A percentile compares a stretch with the other conserved stretches of the same genome.
Evolutionary conservation across 64 coral and sea anemone species (phyloP).

Genomic region (Trachythela sp.): DNA sequence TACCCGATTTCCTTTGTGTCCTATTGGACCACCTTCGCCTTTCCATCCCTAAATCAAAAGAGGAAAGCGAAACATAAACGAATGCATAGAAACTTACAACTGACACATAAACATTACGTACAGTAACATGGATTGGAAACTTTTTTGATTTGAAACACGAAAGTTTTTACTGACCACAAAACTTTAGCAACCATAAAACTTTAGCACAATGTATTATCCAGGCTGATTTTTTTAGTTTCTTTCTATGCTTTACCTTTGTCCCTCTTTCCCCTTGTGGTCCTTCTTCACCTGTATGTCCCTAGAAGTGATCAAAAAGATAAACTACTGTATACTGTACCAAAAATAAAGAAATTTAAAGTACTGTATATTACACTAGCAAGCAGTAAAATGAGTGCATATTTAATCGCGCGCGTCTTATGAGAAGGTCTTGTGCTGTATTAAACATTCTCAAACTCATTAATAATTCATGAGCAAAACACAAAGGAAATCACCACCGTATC

Average conservation of each 20-base stretch:
- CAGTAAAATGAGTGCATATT: not conserved
- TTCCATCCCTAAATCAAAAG: not conserved
- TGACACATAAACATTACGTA: too few relatives aligned
- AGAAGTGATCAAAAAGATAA: not conserved
- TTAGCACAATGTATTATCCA: too few relatives aligned
- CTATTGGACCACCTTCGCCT: not conserved
- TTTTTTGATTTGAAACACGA: too few relatives aligned
- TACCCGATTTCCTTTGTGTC: not conserved
- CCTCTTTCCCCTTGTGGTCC: slow-evolving; percentile 49
- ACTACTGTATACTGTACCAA: not conserved
- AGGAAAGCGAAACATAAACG: not conserved
- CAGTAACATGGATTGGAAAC: too few relatives aligned
- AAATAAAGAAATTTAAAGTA: not conserved
- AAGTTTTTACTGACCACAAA: too few relatives aligned
- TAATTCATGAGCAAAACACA: too few relatives aligned
- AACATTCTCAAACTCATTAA: too few relatives aligned
- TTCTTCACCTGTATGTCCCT: slow-evolving; percentile 48
- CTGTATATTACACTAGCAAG: not conserved
- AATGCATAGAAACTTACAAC: not conserved
- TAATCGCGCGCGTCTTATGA: too few relatives aligned
- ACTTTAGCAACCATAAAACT: too few relatives aligned
- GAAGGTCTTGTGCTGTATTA: too few relatives aligned
- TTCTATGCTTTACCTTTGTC: slow-evolving; percentile 30
- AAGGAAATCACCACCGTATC: too few relatives aligned
- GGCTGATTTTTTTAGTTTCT: too few relatives aligned